Percentiles rank a stretch among this genome's conserved stretches.
phyloP scores from a whole-genome alignment of 2,888 invertebrate species.

The Ypsolopha sequella region DNA sequence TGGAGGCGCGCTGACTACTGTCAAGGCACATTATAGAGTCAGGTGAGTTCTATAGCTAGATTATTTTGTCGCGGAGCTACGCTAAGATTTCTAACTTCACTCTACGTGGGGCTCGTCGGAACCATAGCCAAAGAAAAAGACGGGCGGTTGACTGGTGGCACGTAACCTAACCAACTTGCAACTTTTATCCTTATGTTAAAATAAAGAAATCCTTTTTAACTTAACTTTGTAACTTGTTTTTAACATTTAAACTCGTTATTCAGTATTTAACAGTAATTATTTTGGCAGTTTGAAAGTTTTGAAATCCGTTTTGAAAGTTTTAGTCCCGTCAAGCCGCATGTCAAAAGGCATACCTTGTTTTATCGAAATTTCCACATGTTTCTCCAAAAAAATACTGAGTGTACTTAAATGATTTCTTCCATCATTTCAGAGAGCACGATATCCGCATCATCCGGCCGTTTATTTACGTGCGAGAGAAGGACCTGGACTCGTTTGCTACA shows the following conservation, averaged over 20 bases:
- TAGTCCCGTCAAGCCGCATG: too few species aligned
- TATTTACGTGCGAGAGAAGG: conserved; percentile 85
- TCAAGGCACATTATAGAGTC: conserved; percentile 85
- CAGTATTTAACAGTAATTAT: too few species aligned
- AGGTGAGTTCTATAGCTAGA: conserved; percentile 54
- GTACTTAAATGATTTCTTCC: not conserved
- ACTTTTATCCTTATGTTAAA: too few species aligned
- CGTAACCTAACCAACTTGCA: too few species aligned
- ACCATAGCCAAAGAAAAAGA: too few species aligned
- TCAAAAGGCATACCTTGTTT: not conserved
- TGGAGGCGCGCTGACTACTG: conserved; percentile 81
- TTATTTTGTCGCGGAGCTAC: not conserved
- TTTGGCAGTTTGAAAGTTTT: too few species aligned
- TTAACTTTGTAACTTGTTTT: too few species aligned
- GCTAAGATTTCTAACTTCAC: not conserved
- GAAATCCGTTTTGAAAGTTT: too few species aligned
- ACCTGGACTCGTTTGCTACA: conserved; percentile 80
- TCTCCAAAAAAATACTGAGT: not conserved
- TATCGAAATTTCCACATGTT: not conserved
- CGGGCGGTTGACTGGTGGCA: too few species aligned
- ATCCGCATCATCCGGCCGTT: conserved; percentile 89
- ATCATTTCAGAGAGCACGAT: conserved; percentile 76
- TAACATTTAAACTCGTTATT: too few species aligned
- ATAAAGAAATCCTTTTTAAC: too few species aligned
- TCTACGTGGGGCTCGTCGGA: too few species aligned